Evolutionary conservation across 1,140 invertebrate species (phyloP), one percentile per base, ranked within the genome.

Genomic region (Meloidogyne hapla): DNA sequence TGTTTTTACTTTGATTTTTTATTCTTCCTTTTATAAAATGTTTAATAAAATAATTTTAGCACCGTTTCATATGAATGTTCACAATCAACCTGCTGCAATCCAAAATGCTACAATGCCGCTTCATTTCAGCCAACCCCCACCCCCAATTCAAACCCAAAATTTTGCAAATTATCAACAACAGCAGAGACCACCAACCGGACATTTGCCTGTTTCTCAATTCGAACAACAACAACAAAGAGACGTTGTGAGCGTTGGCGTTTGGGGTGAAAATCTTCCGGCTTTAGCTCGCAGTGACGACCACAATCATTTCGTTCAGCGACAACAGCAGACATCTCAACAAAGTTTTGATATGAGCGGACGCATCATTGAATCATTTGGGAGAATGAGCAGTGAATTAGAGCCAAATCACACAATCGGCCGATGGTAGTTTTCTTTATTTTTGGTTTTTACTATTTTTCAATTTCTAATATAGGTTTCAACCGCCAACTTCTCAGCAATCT

Each of bases 191-290:
- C 33, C 33, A 33, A 33, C 33, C 33, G 26, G 33, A 8, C 33
- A 48, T 21, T n/a, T 18, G 9, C 48, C 4, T 56, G 69, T 26
- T 18, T 70, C 69, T 0, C 12, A 25, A 15, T 70, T 56, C 18
- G 69, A 40, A 67, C 69, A 70, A 38, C 33, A 33, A 6, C 69
- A 26, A 5, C 69, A 70, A 63, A 21, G 69, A 26, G 69, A 56
- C 56, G 56, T 12, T 9, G 45, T 56, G 45, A 70, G 45, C 56
- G 69, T 38, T 70, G 69, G 69, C 69, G 69, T 26, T 63, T 70
- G 69, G 69, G 69, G 23, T 70, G 69, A 70, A 18, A 26, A 67
- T 42, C 21, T n/a, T 18, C 33, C 4, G 33, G 1, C 21, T n/a
- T 8, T 33, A 6, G 1, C 9, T 9, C 28, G 65, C 6, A 56